Conservation (phyloP, 2,888 invertebrate species). For the Aricia artaxerxes region DNA sequence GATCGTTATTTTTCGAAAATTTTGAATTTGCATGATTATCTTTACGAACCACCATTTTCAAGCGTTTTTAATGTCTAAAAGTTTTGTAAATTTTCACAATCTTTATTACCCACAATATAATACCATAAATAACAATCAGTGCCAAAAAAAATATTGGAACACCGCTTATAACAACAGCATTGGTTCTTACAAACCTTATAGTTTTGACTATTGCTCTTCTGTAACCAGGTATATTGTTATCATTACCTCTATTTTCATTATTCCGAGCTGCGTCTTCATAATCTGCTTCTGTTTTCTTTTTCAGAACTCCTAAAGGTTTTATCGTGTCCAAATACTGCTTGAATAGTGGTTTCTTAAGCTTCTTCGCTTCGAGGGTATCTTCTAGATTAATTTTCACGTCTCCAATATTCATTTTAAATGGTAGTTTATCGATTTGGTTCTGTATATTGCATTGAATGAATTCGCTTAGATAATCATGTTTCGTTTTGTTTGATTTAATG, state of each 20-base stretch:
- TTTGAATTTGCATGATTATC: no score
- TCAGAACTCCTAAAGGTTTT: slow-evolving; percentile 34
- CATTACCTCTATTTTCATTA: slow-evolving; percentile 36
- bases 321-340: slow-evolving; percentile 50
- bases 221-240: slow-evolving; percentile 12
- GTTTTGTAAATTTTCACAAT: slow-evolving; percentile 44
- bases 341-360: slow-evolving; percentile 26
- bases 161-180: slow-evolving; percentile 56
- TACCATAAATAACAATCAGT: slow-evolving; percentile 55
- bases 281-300: neutral
- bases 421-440: slow-evolving; percentile 58
- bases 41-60: neutral
- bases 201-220: slow-evolving; percentile 43
- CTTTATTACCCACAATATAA: slow-evolving; percentile 53
- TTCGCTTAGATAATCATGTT: slow-evolving; percentile 40
- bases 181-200: slow-evolving; percentile 54
- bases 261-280: neutral
- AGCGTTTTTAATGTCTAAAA: slow-evolving; percentile 13
- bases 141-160: slow-evolving; percentile 61
- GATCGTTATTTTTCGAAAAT: no score
- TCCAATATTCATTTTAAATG: slow-evolving; percentile 50
- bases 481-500: slow-evolving; percentile 29
- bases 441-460: slow-evolving; percentile 58
- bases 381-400: slow-evolving; percentile 39
- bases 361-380: slow-evolving; percentile 32